These are phyloP conservation scores for Alloscopus bannaensis DNA, from an alignment of 2,888 invertebrate genomes.

Conservation along the genomic window DNA sequence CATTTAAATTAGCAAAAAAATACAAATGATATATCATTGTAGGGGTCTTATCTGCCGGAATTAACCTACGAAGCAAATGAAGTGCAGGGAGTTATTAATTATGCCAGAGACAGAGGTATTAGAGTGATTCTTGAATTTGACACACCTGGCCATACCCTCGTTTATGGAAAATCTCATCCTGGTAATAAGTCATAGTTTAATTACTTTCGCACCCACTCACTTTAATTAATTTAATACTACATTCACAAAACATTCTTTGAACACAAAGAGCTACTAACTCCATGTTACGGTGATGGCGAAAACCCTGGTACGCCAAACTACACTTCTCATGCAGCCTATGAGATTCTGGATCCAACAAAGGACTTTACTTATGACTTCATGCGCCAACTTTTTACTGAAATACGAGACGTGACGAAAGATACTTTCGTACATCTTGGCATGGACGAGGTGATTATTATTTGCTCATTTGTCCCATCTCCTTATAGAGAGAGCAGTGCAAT, in stretches of 20 bases:
- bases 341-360: slow-evolving; percentile 87
- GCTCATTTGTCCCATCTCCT: neutral
- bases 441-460: slow-evolving; percentile 81
- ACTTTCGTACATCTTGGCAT: slow-evolving; percentile 93
- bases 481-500: neutral
- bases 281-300: slow-evolving; percentile 80
- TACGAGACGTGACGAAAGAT: slow-evolving; percentile 82
- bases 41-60: slow-evolving; percentile 65
- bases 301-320: slow-evolving; percentile 74
- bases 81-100: slow-evolving; percentile 83
- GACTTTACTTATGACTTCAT: slow-evolving; percentile 83
- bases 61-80: slow-evolving; percentile 80
- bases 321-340: slow-evolving; percentile 79
- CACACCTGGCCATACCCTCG: slow-evolving; percentile 81
- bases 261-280: slow-evolving; percentile 82
- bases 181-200: slow-evolving; percentile 46
- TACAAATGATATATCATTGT: neutral
- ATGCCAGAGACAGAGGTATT: slow-evolving; percentile 88
- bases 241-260: slow-evolving; percentile 12
- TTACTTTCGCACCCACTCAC: neutral
- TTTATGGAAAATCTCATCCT: slow-evolving; percentile 65
- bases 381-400: slow-evolving; percentile 82
- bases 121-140: slow-evolving; percentile 94
- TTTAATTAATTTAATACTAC: neutral
- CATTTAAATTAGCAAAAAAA: too few species aligned